Evolutionary conservation across 2,888 invertebrate species (phyloP), one percentile per base, ranked within the genome.

Genomic region (Eustalomyia histrio): DNA sequence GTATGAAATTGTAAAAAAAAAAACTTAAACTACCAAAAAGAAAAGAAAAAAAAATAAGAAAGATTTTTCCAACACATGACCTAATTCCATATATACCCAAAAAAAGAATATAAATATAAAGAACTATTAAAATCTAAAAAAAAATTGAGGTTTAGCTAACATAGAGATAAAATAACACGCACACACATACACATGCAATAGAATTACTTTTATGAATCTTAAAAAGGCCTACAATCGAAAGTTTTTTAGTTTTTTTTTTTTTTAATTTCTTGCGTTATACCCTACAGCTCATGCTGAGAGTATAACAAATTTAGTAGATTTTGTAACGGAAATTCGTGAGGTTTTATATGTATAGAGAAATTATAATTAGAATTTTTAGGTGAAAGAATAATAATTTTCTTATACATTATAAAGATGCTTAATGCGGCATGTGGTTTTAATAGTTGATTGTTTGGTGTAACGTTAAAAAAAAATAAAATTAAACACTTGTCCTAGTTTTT

Each of bases 1-100:
- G n/a, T n/a, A 55, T 18, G 33, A 43, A 10, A 35, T 53, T 21
- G 24, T 52, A 24, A 14, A 29, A 74, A 65, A 17, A 39, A 43
- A 65, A 75, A 67, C 14, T 21, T 61, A 69, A 74, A 78, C 73
- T 39, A 57, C 24, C 29, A 63, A 69, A 67, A 63, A n/a, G n/a
- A n/a, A 57, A 57, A 57, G 29, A 55, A 57, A 53, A 43, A 43
- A 50, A 64, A 57, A 67, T 55, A 8, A 63, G 65, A 73, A 86
- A 86, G 86, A 84, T 85, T 88, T 87, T 88, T 86, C 87, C 86
- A 84, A 75, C 82, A 83, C 55, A 76, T 88, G 89, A 88, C 88
- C 89, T 83, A 87, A 84, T 88, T 88, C 86, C 85, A 85, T 86
- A 87, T 86, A 87, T 84, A 83, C 83, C 84, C 67, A 82, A 83